These are phyloP conservation scores for Paedocypris sp. DNA, from an alignment of 2,113 vertebrate species.

Conservation along the genomic window DNA sequence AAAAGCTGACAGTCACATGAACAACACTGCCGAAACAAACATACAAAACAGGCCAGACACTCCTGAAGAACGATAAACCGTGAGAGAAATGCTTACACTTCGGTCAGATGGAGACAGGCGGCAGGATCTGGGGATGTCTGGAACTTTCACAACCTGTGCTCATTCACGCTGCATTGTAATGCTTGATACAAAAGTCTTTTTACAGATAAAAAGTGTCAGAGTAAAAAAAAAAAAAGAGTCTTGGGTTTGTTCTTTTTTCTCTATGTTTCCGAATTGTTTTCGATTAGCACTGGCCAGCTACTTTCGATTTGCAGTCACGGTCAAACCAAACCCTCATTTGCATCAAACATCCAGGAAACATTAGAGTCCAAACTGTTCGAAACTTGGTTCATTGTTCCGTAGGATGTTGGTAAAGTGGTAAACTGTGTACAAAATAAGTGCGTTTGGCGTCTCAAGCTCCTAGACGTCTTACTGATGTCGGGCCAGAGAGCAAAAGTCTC, in stretches of 20 bases:
- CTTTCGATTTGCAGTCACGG: background rate
- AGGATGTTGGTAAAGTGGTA: background rate
- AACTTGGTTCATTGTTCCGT: background rate
- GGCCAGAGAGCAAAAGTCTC: background rate
- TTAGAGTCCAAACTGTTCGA: background rate
- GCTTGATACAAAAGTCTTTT: constrained; percentile 10
- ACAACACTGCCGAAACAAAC: background rate
- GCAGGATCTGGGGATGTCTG: background rate
- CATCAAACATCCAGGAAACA: background rate
- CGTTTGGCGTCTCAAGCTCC: constrained; percentile 1
- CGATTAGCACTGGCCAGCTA: too few relatives aligned
- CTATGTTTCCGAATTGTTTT: background rate
- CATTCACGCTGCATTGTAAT: constrained; percentile 7
- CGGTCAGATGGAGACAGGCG: too few relatives aligned
- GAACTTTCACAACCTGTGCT: background rate
- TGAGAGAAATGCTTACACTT: too few relatives aligned
- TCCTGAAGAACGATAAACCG: too few relatives aligned
- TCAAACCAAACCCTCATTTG: background rate
- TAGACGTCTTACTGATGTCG: too few relatives aligned
- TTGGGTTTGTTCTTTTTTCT: background rate
- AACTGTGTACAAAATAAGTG: background rate
- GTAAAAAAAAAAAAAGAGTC: background rate
- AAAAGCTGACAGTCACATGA: background rate
- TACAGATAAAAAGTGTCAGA: background rate
- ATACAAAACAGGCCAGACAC: background rate